A percentile compares a stretch with the other conserved stretches of the same genome.
Conservation (phyloP, 2,113 vertebrate species). For the Nettapus auritus region DNA sequence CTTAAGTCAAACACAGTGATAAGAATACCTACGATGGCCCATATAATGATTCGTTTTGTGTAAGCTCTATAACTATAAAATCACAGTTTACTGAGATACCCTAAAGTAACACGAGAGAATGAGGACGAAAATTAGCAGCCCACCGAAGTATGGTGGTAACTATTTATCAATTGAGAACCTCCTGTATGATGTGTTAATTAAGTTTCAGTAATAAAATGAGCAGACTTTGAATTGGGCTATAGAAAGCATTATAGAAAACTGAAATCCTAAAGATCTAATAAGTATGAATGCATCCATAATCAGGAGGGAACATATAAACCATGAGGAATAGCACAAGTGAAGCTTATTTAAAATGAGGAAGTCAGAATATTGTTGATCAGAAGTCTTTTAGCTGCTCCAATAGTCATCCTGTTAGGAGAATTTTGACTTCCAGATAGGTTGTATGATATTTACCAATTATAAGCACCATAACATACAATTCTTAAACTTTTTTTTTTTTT, state of each 20-base stretch:
- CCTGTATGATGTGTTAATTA: not conserved
- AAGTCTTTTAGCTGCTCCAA: not conserved
- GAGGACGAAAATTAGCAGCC: not conserved
- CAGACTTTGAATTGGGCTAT: not conserved
- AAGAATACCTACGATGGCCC: not conserved
- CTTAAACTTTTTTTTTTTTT: not conserved
- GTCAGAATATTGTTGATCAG: not conserved
- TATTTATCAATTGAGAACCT: not conserved
- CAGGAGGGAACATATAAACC: not conserved
- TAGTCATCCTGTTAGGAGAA: not conserved
- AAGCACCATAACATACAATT: not conserved
- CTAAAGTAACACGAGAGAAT: not conserved
- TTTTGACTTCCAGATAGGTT: not conserved
- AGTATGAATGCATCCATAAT: not conserved
- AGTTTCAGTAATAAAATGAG: not conserved
- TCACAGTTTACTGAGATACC: not conserved
- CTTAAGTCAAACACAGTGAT: not conserved
- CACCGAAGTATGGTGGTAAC: not conserved
- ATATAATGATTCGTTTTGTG: not conserved
- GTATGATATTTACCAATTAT: not conserved
- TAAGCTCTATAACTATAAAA: not conserved
- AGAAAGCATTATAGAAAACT: not conserved
- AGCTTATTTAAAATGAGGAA: not conserved
- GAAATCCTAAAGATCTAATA: not conserved
- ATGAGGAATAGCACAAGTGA: not conserved